Base-by-base conservation (phyloP, 2,888 invertebrate genomes). In the Sialis fuliginosa region DNA sequence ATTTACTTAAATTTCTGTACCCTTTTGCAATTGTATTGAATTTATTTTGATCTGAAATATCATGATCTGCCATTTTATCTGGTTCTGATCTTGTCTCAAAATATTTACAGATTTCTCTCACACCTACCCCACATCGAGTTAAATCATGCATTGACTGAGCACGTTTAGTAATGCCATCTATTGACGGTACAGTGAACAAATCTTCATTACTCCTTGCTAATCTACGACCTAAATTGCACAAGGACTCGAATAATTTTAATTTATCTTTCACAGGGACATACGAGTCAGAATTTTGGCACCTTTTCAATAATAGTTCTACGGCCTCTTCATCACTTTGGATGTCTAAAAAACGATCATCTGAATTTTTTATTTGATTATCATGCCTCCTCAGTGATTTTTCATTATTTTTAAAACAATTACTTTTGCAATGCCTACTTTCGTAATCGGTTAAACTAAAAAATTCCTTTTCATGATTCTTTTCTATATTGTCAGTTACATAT, bases 191-290 rank as follows among this genome's bases (percentile, higher is more conserved):
- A 46, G 73, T 62, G 43, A 79, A 72, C 9, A 47, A 31, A 57
- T 80, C 78, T 55, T 78, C 80, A 45, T 76, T 76, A 51, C 79
- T 74, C 22, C 77, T 70, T 39, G 78, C 71, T 22, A 42, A 35
- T 50, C 75, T 67, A 7, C 75, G 68, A 1, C 76, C 75, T 50
- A 74, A 68, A 51, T 75, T 67, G 42, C 79, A 79, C 48, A 81
- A 58, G 2, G 80, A 79, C 57, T 82, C 82, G 57, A 82, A 81
- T 13, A 81, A 62, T 9, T 79, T 76, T 31, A 80, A 67, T 54
- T 81, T 77, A 55, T 81, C 81, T 53, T 74, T 71, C 39, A 82
- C 82, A 0, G 82, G 80, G 33, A 81, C 78, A 57, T 80, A 81
- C 54, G 71, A 72, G 49, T 79, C 75, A 10, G 67, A 65, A 54